Evolutionary conservation across 1,140 invertebrate genomes (phyloP).

Genomic region (Tribolium castaneum): DNA sequence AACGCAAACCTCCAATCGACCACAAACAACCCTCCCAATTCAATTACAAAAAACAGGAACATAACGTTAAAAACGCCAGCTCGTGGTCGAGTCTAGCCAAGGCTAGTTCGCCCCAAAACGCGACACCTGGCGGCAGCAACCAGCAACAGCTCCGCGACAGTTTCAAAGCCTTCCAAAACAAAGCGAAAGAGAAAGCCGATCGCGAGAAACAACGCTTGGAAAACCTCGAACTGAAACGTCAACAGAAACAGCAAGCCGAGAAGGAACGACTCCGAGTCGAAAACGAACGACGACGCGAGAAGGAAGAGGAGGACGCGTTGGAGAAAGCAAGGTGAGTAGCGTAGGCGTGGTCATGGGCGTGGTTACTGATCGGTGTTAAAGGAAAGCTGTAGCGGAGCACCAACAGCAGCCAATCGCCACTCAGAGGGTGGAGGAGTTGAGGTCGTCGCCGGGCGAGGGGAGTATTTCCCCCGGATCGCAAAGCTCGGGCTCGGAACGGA

Average conservation of each 20-base stretch:
- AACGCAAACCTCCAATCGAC: slow-evolving; percentile 51
- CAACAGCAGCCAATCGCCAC: slow-evolving; percentile 61
- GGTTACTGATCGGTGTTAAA: slow-evolving; percentile 50
- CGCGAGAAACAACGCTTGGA: slow-evolving; percentile 86
- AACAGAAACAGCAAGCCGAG: slow-evolving; percentile 87
- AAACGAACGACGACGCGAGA: slow-evolving; percentile 79
- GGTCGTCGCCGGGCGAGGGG: slow-evolving; percentile 60
- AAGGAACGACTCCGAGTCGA: slow-evolving; percentile 82
- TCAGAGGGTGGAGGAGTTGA: slow-evolving; percentile 60
- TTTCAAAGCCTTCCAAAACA: slow-evolving; percentile 89
- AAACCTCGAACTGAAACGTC: slow-evolving; percentile 80
- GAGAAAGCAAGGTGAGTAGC: slow-evolving; percentile 72
- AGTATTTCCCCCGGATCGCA: slow-evolving; percentile 69
- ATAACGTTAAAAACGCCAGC: slow-evolving; percentile 88
- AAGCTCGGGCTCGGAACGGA: slow-evolving; percentile 73
- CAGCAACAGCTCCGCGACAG: slow-evolving; percentile 75
- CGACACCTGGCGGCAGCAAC: slow-evolving; percentile 65
- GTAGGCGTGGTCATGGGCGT: background rate
- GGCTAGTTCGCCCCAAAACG: slow-evolving; percentile 77
- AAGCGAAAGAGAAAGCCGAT: slow-evolving; percentile 94
- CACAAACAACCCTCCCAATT: slow-evolving; percentile 63
- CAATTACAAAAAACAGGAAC: slow-evolving; percentile 68
- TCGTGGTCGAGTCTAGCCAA: slow-evolving; percentile 93
- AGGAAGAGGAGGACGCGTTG: slow-evolving; percentile 83
- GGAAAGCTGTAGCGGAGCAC: slow-evolving; percentile 69